Percentiles rank a stretch among this genome's conserved stretches.
Evolutionary conservation across 2,113 vertebrate genomes (phyloP).

Genomic region (Chaenocephalus aceratus): DNA sequence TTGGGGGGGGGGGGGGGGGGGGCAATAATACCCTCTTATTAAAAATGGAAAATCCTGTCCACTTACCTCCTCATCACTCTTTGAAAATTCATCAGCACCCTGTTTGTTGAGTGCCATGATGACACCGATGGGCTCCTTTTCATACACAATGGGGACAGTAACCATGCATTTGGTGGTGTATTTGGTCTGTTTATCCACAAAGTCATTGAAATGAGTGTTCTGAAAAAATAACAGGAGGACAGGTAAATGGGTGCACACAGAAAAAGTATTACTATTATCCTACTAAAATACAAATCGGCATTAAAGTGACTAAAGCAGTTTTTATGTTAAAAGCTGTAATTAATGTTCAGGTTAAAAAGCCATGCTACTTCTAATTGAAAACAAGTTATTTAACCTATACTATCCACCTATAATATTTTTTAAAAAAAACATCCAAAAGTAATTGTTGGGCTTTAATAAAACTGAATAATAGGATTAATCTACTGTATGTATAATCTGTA

Average conservation of each 20-base stretch:
- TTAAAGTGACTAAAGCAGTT: neutral
- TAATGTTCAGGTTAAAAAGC: neutral
- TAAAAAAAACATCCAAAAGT: too few relatives aligned
- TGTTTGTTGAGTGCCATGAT: slow-evolving; percentile 90
- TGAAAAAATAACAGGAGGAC: slow-evolving; percentile 66
- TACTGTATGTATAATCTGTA: too few relatives aligned
- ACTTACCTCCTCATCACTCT: slow-evolving; percentile 89
- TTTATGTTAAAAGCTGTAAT: neutral
- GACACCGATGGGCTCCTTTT: slow-evolving; percentile 89
- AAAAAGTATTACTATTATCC: neutral
- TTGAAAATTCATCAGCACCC: slow-evolving; percentile 86
- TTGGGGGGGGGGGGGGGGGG: neutral
- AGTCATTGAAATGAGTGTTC: slow-evolving; percentile 90
- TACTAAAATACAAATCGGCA: neutral
- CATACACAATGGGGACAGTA: slow-evolving; percentile 79
- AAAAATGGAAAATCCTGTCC: neutral
- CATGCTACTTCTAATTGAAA: too few relatives aligned
- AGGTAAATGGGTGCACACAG: neutral
- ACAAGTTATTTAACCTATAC: too few relatives aligned
- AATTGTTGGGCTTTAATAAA: too few relatives aligned
- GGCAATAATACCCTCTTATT: neutral
- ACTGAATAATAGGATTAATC: too few relatives aligned
- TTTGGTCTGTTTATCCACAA: slow-evolving; percentile 88
- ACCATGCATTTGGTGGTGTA: slow-evolving; percentile 87
- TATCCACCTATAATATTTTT: too few relatives aligned